These are phyloP conservation scores for Choloepus didactylus DNA, from an alignment of 2,797 vertebrate species.

Conservation along the genomic window DNA sequence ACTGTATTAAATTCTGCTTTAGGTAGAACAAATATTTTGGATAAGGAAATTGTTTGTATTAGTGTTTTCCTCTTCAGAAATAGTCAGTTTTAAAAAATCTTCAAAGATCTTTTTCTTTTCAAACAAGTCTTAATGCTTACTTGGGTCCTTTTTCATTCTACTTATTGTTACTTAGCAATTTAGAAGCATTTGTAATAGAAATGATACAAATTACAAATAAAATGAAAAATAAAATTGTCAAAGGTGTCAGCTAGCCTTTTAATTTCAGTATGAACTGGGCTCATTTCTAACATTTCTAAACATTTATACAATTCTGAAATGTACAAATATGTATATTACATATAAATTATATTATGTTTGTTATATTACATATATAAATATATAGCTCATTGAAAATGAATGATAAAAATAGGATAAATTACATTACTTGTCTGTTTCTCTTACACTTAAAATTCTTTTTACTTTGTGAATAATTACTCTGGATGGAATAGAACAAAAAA, in stretches of 20 bases:
- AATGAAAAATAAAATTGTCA: neutral
- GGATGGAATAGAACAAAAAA: neutral
- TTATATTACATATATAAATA: neutral
- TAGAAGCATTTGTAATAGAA: constrained; percentile 9
- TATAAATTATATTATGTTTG: neutral
- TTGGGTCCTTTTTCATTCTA: neutral
- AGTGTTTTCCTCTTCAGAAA: neutral
- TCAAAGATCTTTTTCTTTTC: neutral
- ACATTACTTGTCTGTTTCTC: neutral
- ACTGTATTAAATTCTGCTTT: constrained; percentile 14
- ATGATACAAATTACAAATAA: constrained; percentile 24
- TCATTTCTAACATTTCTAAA: constrained; percentile 47
- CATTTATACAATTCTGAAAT: constrained; percentile 48
- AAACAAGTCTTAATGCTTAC: neutral
- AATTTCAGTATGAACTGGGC: constrained; percentile 20
- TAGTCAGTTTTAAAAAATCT: neutral
- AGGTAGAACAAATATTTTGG: neutral
- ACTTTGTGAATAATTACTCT: neutral
- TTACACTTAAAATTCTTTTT: constrained; percentile 39
- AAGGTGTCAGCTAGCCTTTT: neutral
- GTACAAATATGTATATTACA: neutral
- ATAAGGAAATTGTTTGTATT: constrained; percentile 1
- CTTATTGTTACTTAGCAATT: constrained; percentile 14
- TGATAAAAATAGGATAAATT: neutral
- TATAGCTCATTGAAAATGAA: neutral